Percentiles rank a stretch among this genome's conserved stretches.
Evolutionary conservation across 2,888 invertebrate species (phyloP).

Genomic region (Acanthoscelides obtectus): DNA sequence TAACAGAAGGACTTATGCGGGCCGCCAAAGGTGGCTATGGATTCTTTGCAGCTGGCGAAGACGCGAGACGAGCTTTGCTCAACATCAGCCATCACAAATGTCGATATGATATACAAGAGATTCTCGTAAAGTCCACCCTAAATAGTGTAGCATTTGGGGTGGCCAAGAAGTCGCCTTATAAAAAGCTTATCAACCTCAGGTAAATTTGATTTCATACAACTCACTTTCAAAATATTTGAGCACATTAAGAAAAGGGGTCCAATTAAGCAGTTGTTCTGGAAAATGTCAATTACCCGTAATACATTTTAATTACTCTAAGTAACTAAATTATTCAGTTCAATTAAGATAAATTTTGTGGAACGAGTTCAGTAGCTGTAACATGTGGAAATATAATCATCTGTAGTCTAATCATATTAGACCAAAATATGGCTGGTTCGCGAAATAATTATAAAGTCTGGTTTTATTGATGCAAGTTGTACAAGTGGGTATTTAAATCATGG

Average conservation of each 20-base stretch:
- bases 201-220: constrained; percentile 23
- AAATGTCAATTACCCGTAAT: no score
- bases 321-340: no score
- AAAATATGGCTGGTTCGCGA: no score
- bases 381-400: no score
- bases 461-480: no score
- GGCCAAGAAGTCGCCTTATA: constrained; percentile 54
- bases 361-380: no score
- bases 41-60: constrained; percentile 59
- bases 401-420: no score
- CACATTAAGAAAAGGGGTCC: neutral
- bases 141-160: constrained; percentile 57
- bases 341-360: no score
- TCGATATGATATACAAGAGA: constrained; percentile 54
- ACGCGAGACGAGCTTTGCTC: constrained; percentile 52
- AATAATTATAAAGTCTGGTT: no score
- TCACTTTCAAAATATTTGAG: neutral
- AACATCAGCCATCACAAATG: constrained; percentile 44
- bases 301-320: no score
- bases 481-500: no score
- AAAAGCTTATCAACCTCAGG: constrained; percentile 51
- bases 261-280: neutral
- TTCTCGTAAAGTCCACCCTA: constrained; percentile 54
- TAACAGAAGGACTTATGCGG: constrained; percentile 53
- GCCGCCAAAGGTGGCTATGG: constrained; percentile 56